Conservation (phyloP, 2,113 vertebrate species). For the Amblyornis subalaris region DNA sequence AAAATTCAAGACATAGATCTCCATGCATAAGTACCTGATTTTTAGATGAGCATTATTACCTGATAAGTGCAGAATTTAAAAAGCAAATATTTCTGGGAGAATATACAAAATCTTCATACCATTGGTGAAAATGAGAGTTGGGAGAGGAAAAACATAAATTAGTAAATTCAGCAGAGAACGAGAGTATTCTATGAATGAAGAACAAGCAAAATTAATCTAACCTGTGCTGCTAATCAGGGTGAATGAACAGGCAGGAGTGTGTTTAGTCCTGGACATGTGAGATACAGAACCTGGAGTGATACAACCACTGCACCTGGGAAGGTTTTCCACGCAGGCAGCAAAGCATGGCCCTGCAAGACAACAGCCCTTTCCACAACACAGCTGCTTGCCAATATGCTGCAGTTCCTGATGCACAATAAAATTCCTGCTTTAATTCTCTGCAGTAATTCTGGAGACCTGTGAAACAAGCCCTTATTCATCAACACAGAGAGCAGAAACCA, state of each 20-base stretch:
- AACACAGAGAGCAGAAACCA: background rate
- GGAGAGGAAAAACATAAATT: background rate
- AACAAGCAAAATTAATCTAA: background rate
- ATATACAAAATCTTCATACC: background rate
- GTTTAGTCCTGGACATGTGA: background rate
- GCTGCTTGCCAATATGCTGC: background rate
- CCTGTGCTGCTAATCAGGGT: background rate
- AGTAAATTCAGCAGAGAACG: background rate
- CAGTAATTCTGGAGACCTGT: background rate
- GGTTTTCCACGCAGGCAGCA: background rate
- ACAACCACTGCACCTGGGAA: background rate
- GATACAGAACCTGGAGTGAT: background rate
- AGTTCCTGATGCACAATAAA: background rate
- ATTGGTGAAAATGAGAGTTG: background rate
- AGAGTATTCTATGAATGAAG: background rate
- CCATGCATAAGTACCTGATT: background rate
- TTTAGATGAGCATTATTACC: background rate
- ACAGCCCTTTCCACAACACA: background rate
- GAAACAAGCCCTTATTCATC: background rate
- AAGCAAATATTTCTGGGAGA: background rate
- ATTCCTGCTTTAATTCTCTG: background rate
- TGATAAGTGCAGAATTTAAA: background rate
- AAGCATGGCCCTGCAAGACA: background rate
- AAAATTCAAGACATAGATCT: background rate
- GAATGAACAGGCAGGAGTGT: background rate